A percentile compares a stretch with the other conserved stretches of the same genome.
Evolutionary conservation across 2,888 invertebrate genomes (phyloP).

Genomic region (Apeira syringaria): DNA sequence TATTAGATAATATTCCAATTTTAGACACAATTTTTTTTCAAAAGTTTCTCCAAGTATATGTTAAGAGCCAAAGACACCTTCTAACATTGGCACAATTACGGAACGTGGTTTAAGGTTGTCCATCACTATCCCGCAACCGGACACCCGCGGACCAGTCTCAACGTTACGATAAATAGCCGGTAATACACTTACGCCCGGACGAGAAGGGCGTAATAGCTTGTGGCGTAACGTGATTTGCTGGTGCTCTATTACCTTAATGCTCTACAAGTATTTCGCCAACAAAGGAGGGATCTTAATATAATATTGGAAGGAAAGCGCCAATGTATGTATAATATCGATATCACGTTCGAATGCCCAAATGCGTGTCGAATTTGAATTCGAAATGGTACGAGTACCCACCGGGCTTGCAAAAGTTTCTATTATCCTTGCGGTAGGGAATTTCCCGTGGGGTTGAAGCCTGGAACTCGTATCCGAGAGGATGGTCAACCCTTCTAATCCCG

Average conservation of each 20-base stretch:
- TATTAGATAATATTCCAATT: too few species aligned
- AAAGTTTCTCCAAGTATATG: too few species aligned
- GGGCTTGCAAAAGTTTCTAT: slow-evolving; percentile 36
- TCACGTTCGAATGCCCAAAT: slow-evolving; percentile 42
- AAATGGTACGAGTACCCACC: slow-evolving; percentile 32
- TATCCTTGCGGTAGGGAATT: slow-evolving; percentile 32
- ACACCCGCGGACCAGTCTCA: slow-evolving; percentile 50
- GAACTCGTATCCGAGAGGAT: slow-evolving; percentile 16
- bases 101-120: slow-evolving; percentile 38
- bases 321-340: slow-evolving; percentile 28
- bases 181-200: slow-evolving; percentile 68
- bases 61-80: too few species aligned
- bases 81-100: slow-evolving; percentile 41
- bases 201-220: slow-evolving; percentile 60
- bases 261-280: slow-evolving; percentile 66
- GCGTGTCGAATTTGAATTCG: slow-evolving; percentile 55
- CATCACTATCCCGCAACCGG: slow-evolving; percentile 46
- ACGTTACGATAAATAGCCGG: slow-evolving; percentile 71
- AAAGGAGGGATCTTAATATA: slow-evolving; percentile 68
- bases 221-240: slow-evolving; percentile 73
- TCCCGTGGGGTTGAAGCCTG: slow-evolving; percentile 19
- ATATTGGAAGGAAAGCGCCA: slow-evolving; percentile 50
- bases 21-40: too few species aligned
- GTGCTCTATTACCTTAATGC: slow-evolving; percentile 70
- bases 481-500: slow-evolving; percentile 28